A percentile compares a stretch with the other conserved stretches of the same genome.
These are phyloP conservation scores for Cataglyphis livida DNA, from an alignment of 2,888 invertebrate species.

Conservation along the genomic window DNA sequence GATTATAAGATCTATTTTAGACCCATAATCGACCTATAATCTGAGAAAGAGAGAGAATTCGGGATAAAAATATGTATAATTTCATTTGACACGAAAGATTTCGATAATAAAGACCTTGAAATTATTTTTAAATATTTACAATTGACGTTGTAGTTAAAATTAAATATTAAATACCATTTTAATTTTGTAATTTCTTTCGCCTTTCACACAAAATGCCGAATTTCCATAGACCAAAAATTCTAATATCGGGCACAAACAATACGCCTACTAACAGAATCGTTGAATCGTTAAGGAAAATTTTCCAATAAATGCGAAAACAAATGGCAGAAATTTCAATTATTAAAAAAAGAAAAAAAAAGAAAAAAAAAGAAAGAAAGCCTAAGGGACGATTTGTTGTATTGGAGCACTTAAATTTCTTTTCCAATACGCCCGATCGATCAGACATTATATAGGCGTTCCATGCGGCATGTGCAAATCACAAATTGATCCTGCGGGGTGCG, in stretches of 20 bases:
- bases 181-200: not conserved
- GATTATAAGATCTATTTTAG: not conserved
- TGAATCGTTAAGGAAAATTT: not conserved
- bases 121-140: no score
- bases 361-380: no score
- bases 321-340: not conserved
- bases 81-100: no score
- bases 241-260: no score
- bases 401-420: conserved; percentile 16
- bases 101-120: no score
- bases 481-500: conserved; percentile 60
- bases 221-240: no score
- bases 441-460: conserved; percentile 67
- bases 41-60: not conserved
- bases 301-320: not conserved
- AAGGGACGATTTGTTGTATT: not conserved
- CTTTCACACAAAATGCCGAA: no score
- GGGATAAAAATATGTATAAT: not conserved
- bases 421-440: conserved; percentile 28
- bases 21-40: not conserved
- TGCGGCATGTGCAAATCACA: conserved; percentile 67
- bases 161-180: not conserved
- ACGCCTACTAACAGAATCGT: not conserved
- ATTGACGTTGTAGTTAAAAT: no score
- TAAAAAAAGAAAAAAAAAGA: not conserved